A percentile compares a stretch with the other conserved stretches of the same genome.
phyloP scores from a whole-genome alignment of 2,888 invertebrate species.

The Lepetodrilus schrolli region DNA sequence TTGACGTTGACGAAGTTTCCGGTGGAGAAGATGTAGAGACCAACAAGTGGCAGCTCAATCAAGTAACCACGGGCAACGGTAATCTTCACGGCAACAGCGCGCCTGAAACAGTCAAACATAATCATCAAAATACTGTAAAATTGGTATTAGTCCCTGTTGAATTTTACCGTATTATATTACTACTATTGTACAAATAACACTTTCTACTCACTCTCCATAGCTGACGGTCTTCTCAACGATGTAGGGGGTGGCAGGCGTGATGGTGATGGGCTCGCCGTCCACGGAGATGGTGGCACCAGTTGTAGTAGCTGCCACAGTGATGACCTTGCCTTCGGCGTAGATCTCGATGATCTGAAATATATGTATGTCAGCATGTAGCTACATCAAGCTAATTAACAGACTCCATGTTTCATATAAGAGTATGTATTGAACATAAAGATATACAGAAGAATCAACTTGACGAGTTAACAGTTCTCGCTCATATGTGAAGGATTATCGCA shows the following conservation, averaged over 20 bases:
- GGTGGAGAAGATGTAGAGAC: slow-evolving; percentile 12
- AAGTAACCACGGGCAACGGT: not conserved
- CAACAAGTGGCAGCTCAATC: slow-evolving; percentile 30
- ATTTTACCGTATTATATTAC: no score
- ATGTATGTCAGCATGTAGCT: no score
- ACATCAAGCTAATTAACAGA: no score
- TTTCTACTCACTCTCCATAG: slow-evolving; percentile 31
- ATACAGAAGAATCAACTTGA: no score
- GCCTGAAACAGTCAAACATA: no score
- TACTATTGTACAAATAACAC: no score
- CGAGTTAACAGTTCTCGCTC: no score
- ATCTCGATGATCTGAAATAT: slow-evolving; percentile 32
- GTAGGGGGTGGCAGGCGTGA: not conserved
- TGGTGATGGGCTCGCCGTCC: not conserved
- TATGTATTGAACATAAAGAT: no score
- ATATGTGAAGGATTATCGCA: no score
- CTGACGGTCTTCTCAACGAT: not conserved
- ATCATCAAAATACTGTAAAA: no score
- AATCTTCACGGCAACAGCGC: slow-evolving; percentile 25
- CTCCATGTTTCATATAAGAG: no score
- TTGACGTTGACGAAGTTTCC: slow-evolving; percentile 1
- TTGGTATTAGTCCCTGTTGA: no score
- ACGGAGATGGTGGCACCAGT: slow-evolving; percentile 5
- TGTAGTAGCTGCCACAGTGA: slow-evolving; percentile 23
- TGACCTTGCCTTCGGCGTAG: slow-evolving; percentile 6